These are phyloP conservation scores for Thalpophila matura DNA, from an alignment of 2,888 invertebrate genomes.

Conservation along the genomic window DNA sequence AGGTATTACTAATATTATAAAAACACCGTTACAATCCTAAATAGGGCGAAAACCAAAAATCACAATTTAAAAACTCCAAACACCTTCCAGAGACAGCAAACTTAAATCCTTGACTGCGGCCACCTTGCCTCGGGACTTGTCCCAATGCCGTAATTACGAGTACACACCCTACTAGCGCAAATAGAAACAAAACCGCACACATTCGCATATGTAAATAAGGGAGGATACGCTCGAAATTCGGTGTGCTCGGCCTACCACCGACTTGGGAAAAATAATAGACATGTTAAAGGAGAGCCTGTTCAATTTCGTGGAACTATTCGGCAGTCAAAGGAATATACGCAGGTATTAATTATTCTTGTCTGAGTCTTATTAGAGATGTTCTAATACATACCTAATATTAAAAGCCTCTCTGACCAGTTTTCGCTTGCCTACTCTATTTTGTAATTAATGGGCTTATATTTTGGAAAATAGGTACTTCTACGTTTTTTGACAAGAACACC, in stretches of 20 bases:
- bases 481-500: too few species aligned
- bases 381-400: not conserved
- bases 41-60: not conserved
- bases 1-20: too few species aligned
- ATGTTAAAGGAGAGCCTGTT: constrained; percentile 22
- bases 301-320: constrained; percentile 40
- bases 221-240: constrained; percentile 73
- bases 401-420: constrained; percentile 8
- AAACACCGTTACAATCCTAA: too few species aligned
- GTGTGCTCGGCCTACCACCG: constrained; percentile 61
- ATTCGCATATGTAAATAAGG: constrained; percentile 87
- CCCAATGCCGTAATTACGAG: constrained; percentile 88
- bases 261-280: constrained; percentile 60
- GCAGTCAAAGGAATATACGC: not conserved
- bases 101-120: constrained; percentile 75
- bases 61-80: not conserved
- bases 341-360: constrained; percentile 31
- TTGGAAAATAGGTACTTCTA: too few species aligned
- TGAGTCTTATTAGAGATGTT: constrained; percentile 1
- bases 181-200: constrained; percentile 88
- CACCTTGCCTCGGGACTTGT: constrained; percentile 82
- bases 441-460: not conserved
- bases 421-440: not conserved
- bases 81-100: constrained; percentile 54
- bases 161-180: constrained; percentile 85